Evolutionary conservation across 2,888 invertebrate genomes (phyloP).

Genomic region (Rhagonycha fulva): DNA sequence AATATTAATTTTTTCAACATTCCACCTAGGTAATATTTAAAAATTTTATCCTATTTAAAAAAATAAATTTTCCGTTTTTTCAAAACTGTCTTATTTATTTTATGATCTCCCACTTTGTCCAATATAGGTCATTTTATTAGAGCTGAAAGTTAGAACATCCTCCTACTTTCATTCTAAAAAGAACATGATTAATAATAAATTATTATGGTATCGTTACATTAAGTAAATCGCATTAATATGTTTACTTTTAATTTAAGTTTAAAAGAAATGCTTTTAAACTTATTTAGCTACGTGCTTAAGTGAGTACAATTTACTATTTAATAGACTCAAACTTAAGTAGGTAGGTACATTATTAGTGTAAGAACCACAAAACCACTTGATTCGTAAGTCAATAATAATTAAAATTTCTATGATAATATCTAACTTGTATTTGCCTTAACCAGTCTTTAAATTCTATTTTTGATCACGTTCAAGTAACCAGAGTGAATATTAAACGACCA

Average conservation of each 20-base stretch:
- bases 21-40: no score
- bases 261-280: background rate
- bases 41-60: no score
- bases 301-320: background rate
- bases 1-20: no score
- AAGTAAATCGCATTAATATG: background rate
- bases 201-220: background rate
- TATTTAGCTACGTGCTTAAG: background rate
- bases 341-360: background rate
- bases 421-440: background rate
- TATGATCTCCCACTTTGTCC: no score
- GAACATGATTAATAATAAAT: background rate
- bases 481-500: background rate
- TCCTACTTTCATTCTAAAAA: no score
- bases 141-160: background rate
- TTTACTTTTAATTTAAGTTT: background rate
- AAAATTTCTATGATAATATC: background rate
- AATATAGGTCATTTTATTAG: no score
- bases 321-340: background rate
- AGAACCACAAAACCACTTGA: slow-evolving; percentile 4
- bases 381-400: slow-evolving; percentile 7
- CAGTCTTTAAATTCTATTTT: background rate
- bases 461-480: slow-evolving; percentile 17
- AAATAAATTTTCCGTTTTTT: no score
- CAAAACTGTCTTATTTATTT: no score